A percentile compares a stretch with the other conserved stretches of the same genome.
phyloP scores from a whole-genome alignment of 1,140 invertebrate species.

The Aphaenogaster floridana region DNA sequence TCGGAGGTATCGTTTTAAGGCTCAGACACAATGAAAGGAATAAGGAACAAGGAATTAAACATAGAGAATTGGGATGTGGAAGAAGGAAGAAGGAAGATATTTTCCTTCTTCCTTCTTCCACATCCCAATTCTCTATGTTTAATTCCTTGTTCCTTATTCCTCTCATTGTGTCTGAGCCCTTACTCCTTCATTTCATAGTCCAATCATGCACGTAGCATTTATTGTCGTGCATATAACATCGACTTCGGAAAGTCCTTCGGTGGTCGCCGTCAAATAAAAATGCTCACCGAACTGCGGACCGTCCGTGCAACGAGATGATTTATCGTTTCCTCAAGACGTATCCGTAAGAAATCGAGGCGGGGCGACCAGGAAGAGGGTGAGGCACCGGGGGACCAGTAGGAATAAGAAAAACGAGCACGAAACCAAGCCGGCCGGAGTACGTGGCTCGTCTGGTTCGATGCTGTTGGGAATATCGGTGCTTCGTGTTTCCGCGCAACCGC shows the following conservation, averaged over 20 bases:
- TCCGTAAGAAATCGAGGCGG: slow-evolving; percentile 73
- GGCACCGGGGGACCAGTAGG: slow-evolving; percentile 23
- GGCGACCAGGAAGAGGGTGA: slow-evolving; percentile 59
- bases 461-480: slow-evolving; percentile 69
- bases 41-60: too few relatives aligned
- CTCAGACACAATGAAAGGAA: too few relatives aligned
- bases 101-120: too few relatives aligned
- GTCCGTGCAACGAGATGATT: slow-evolving; percentile 76
- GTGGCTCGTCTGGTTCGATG: slow-evolving; percentile 62
- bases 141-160: too few relatives aligned
- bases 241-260: slow-evolving; percentile 66
- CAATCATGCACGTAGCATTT: slow-evolving; percentile 20
- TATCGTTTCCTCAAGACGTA: slow-evolving; percentile 74
- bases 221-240: slow-evolving; percentile 63
- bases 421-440: slow-evolving; percentile 57
- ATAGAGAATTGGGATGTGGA: too few relatives aligned
- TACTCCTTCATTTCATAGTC: not conserved
- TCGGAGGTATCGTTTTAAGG: not conserved
- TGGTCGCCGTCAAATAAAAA: slow-evolving; percentile 74
- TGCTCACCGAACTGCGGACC: slow-evolving; percentile 63
- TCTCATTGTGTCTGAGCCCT: too few relatives aligned
- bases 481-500: slow-evolving; percentile 61
- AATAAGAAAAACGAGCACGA: slow-evolving; percentile 37
- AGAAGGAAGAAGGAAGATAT: too few relatives aligned
- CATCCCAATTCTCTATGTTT: too few relatives aligned